Conservation (phyloP, 2,797 vertebrate genomes). For the Eulemur mongoz region DNA sequence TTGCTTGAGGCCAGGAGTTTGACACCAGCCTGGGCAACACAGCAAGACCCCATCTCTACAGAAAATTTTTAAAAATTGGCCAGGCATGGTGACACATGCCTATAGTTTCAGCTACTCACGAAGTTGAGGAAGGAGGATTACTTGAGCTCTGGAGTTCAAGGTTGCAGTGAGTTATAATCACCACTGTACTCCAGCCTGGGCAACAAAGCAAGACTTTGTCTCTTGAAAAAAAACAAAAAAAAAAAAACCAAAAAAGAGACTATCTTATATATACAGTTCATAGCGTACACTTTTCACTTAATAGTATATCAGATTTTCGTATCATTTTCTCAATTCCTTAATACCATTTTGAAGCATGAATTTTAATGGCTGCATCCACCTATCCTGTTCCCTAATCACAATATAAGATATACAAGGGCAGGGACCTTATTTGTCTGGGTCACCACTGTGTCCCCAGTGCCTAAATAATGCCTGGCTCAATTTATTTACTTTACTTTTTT, state of each 20-base stretch:
- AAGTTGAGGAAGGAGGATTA: neutral
- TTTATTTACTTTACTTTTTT: neutral
- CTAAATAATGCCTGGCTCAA: slow-evolving; percentile 1
- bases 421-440: neutral
- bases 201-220: neutral
- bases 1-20: neutral
- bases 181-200: neutral
- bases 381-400: neutral
- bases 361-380: neutral
- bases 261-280: neutral
- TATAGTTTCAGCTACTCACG: neutral
- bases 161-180: neutral
- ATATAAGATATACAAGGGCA: neutral
- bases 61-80: neutral
- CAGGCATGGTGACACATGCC: neutral
- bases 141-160: neutral
- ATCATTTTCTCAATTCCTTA: neutral
- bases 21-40: neutral
- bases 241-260: neutral
- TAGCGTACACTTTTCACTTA: neutral
- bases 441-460: neutral
- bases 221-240: neutral
- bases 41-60: neutral
- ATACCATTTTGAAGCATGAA: neutral
- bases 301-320: neutral